Conservation (phyloP, 2,797 vertebrate species). For the Sebastes elongatus region DNA sequence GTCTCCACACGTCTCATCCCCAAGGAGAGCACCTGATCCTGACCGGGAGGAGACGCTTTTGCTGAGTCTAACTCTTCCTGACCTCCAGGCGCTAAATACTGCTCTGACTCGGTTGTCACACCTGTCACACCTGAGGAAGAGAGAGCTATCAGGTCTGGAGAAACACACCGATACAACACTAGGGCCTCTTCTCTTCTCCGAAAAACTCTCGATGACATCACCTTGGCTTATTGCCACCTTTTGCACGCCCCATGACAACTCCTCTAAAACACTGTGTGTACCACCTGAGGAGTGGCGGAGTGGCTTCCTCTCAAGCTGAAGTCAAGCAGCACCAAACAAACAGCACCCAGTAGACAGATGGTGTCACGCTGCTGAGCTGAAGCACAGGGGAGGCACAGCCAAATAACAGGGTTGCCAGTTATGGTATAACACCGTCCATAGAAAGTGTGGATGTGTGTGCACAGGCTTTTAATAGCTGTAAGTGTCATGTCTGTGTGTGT, state of each 20-base stretch:
- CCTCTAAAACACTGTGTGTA: constrained; percentile 52
- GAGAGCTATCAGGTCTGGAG: constrained; percentile 24
- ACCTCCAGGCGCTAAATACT: constrained; percentile 69
- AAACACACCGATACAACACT: constrained; percentile 14
- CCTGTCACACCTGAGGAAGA: constrained; percentile 59
- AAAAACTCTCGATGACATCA: constrained; percentile 24
- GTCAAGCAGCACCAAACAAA: constrained; percentile 72
- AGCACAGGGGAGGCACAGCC: constrained; percentile 42
- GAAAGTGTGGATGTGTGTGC: neutral
- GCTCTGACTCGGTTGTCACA: constrained; percentile 49
- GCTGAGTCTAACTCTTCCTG: constrained; percentile 56
- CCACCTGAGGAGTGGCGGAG: constrained; percentile 67
- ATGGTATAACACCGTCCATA: constrained; percentile 41
- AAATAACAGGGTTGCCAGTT: constrained; percentile 64
- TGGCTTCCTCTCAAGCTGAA: constrained; percentile 72
- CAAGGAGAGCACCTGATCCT: constrained; percentile 69
- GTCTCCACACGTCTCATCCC: constrained; percentile 42
- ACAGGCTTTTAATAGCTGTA: neutral
- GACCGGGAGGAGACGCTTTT: constrained; percentile 38
- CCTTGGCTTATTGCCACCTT: constrained; percentile 55
- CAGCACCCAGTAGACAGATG: constrained; percentile 76
- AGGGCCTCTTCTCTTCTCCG: neutral
- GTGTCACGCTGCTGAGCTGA: constrained; percentile 63
- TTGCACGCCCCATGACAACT: constrained; percentile 59
- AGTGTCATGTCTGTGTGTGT: neutral